Evolutionary conservation across 2,113 vertebrate species (phyloP), one percentile per base, ranked within the genome.

Genomic region (Chelonoidis abingdonii): DNA sequence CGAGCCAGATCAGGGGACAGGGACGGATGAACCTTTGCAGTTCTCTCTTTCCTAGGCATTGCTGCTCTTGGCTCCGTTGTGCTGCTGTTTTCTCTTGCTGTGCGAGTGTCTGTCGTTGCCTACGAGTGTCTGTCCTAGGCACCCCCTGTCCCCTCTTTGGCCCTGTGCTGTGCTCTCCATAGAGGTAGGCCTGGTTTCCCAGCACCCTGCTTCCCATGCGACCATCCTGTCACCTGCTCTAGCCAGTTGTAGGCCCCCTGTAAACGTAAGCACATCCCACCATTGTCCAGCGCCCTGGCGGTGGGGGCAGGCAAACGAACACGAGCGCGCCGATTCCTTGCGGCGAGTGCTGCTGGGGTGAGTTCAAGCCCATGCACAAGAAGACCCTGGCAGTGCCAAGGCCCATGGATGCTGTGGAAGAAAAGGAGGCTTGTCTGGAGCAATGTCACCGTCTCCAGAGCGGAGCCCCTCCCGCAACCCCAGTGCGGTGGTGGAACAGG

Each of bases 291-390:
- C 25, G 10, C 25, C 25, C 56, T 57, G 56, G 56, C 5, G 7
- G 31, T 17, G 62, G 16, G 16, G 62, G 31, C 31, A n/a, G 35
- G 62, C 31, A 69, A n/a, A 35, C 16, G 14, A 8, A 19, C 35
- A 21, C 8, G 6, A 65, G 29, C 14, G 13, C 29, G 13, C 44
- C 4, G 21, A 22, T 25, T 24, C 8, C 65, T 59, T n/a, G 47
- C 69, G 1, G 0, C 4, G 4, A 2, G 25, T 1, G 1, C 24
- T 78, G 31, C 44, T 35, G 35, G 35, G 12, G 14, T 79, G 38
- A 24, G 17, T 3, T 19, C 47, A 50, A 4, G 62, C 35, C 62
- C 29, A 31, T 5, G 47, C 78, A 21, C 31, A 13, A 81, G 35
- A 10, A 31, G 5, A 22, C 72, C 10, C 41, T 35, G 17, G 62